Evolutionary conservation across 2,113 vertebrate species (phyloP).

Genomic region (Loxodonta africana): DNA sequence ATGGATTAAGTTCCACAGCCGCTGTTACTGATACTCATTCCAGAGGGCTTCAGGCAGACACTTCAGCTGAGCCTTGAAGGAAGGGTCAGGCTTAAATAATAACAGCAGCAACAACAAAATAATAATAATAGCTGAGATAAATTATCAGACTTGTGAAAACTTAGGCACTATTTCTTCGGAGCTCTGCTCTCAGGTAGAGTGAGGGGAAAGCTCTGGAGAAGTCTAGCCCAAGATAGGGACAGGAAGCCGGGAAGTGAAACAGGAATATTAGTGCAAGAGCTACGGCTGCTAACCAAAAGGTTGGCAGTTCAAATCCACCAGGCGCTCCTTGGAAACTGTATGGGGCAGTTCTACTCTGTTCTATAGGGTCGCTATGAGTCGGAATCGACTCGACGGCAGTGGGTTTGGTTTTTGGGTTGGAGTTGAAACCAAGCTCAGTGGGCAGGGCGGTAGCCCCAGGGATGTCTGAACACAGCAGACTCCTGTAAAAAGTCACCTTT

Average conservation of each 20-base stretch:
- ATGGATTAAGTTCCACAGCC: fast-evolving
- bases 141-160: background rate
- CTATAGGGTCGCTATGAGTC: no score
- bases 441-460: background rate
- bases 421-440: no score
- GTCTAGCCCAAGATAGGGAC: background rate
- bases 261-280: fast-evolving
- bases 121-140: background rate
- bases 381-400: no score
- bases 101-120: background rate
- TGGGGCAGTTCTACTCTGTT: no score
- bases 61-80: background rate
- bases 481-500: background rate
- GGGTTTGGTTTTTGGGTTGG: background rate
- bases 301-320: no score
- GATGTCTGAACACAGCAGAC: fast-evolving
- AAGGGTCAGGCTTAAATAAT: background rate
- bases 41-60: background rate
- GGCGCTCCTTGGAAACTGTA: no score
- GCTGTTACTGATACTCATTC: fast-evolving
- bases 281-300: no score
- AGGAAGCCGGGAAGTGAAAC: background rate
- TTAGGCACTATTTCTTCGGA: background rate
- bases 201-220: no score
- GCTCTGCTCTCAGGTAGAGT: background rate